A percentile compares a stretch with the other conserved stretches of the same genome.
Evolutionary conservation across 2,888 invertebrate genomes (phyloP).

Genomic region (Clunio marinus): DNA sequence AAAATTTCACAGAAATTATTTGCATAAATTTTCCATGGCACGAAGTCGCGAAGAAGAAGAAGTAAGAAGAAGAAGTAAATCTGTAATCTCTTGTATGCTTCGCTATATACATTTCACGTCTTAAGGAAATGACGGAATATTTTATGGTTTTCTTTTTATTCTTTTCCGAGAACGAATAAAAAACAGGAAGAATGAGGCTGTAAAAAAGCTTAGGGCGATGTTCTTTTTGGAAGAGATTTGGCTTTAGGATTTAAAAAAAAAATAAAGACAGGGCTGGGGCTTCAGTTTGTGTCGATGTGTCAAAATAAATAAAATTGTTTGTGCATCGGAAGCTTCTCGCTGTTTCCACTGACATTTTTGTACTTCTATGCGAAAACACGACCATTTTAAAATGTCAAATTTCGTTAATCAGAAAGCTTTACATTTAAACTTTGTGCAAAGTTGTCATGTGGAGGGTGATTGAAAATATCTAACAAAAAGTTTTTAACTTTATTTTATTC

Average conservation of each 20-base stretch:
- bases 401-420: slow-evolving; percentile 31
- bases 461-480: too few relatives aligned
- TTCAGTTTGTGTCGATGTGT: neutral
- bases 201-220: slow-evolving; percentile 21
- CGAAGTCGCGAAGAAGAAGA: too few relatives aligned
- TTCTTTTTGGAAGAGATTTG: neutral
- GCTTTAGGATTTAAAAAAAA: too few relatives aligned
- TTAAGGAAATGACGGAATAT: slow-evolving; percentile 34
- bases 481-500: neutral
- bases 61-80: neutral
- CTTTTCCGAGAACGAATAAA: neutral
- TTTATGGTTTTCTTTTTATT: neutral
- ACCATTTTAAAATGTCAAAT: slow-evolving; percentile 12
- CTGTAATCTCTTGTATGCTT: slow-evolving; percentile 33
- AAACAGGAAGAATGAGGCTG: neutral
- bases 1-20: slow-evolving; percentile 18
- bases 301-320: slow-evolving; percentile 10
- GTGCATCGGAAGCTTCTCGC: too few relatives aligned
- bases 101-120: slow-evolving; percentile 27
- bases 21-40: slow-evolving; percentile 27
- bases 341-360: too few relatives aligned
- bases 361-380: too few relatives aligned
- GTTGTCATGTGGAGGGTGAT: too few relatives aligned
- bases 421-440: too few relatives aligned
- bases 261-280: too few relatives aligned